Evolutionary conservation across 2,888 invertebrate species (phyloP), one percentile per base, ranked within the genome.

Genomic region (Leucoptera coffeella): DNA sequence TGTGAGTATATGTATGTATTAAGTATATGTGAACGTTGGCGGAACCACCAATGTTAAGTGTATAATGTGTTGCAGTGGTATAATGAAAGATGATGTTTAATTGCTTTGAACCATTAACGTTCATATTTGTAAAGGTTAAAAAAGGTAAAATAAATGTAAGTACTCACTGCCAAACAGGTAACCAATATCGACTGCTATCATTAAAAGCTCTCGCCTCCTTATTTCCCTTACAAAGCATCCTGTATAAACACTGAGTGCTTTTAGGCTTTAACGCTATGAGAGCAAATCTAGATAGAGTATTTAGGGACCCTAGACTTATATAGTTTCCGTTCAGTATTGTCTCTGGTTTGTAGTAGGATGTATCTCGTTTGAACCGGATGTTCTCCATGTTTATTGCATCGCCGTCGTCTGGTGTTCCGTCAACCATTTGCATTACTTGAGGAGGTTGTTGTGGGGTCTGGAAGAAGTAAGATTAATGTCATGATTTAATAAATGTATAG

Each of bases 81-180:
- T n/a, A n/a, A n/a, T n/a, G n/a, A n/a, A n/a, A n/a, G n/a, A n/a
- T n/a, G n/a, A n/a, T n/a, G n/a, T n/a, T n/a, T n/a, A n/a, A n/a
- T n/a, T n/a, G n/a, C n/a, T n/a, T n/a, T n/a, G n/a, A n/a, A n/a
- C n/a, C n/a, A n/a, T n/a, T n/a, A n/a, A n/a, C n/a, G n/a, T n/a
- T n/a, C n/a, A n/a, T n/a, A n/a, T n/a, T n/a, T n/a, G n/a, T n/a
- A n/a, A n/a, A n/a, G n/a, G n/a, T n/a, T n/a, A n/a, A n/a, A n/a
- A n/a, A n/a, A n/a, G n/a, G n/a, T n/a, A n/a, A n/a, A n/a, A n/a
- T n/a, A n/a, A n/a, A n/a, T n/a, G 21, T 15, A 27, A 23, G 12
- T 32, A 58, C 57, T 57, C 64, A 85, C 85, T 85, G 81, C 82
- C 84, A 85, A 33, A 85, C 65, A 1, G 85, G 84, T 29, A 85